Conservation (phyloP, 2,888 invertebrate species). For the Meliscaeva auricollis region DNA sequence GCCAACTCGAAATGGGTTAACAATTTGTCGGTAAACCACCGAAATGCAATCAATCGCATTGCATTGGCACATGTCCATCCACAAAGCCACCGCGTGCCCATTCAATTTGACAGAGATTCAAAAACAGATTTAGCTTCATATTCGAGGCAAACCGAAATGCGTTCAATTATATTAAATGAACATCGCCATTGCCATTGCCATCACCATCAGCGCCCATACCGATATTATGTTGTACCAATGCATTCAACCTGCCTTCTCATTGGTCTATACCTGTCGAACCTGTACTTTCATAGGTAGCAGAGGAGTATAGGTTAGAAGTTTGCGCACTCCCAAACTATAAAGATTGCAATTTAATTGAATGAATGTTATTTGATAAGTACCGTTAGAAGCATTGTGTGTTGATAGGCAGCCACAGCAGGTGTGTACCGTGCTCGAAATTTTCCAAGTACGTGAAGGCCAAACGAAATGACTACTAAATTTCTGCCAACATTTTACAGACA, state of each 20-base stretch:
- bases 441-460: not conserved
- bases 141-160: slow-evolving; percentile 72
- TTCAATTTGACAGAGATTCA: slow-evolving; percentile 75
- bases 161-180: slow-evolving; percentile 72
- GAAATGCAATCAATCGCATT: slow-evolving; percentile 75
- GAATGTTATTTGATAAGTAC: slow-evolving; percentile 75
- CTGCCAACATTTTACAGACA: not conserved
- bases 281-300: not conserved
- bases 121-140: slow-evolving; percentile 74
- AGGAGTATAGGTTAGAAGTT: not conserved
- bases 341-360: slow-evolving; percentile 75
- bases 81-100: slow-evolving; percentile 66
- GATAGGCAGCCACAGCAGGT: not conserved
- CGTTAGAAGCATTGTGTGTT: slow-evolving; percentile 33
- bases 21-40: slow-evolving; percentile 70
- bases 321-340: slow-evolving; percentile 32
- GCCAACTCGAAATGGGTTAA: slow-evolving; percentile 24
- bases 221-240: too few species aligned
- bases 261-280: not conserved
- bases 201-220: not conserved
- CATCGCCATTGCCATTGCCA: slow-evolving; percentile 11
- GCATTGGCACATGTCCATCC: slow-evolving; percentile 71
- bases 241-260: not conserved
- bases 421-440: not conserved
- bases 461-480: slow-evolving; percentile 1